Percentiles rank a stretch among this genome's conserved stretches.
Conservation (phyloP, 2,888 invertebrate genomes). For the Pseudococcus viburni region DNA sequence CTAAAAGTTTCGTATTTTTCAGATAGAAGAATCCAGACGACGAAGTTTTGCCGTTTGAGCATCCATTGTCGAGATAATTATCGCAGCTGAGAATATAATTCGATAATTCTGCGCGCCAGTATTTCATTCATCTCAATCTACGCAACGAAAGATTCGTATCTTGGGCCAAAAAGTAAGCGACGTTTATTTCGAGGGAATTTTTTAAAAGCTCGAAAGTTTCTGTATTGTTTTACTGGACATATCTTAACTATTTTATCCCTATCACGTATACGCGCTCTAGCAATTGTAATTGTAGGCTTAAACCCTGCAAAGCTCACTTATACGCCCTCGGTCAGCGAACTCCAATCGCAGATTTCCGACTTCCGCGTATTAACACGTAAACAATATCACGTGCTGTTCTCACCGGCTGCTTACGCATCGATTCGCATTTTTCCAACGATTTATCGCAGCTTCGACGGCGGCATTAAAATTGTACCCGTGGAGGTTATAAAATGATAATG, state of each 20-base stretch:
- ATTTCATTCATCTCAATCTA: not conserved
- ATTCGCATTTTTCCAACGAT: not conserved
- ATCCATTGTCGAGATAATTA: constrained; percentile 18
- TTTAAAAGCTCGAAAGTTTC: not conserved
- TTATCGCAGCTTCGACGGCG: constrained; percentile 15
- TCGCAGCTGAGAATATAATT: not conserved
- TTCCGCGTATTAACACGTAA: not conserved
- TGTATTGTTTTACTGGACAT: not conserved
- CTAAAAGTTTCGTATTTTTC: not conserved
- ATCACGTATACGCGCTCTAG: not conserved
- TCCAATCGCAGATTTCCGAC: not conserved
- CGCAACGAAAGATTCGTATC: not conserved
- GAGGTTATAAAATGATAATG: constrained; percentile 37
- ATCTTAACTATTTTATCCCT: not conserved
- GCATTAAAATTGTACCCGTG: constrained; percentile 22
- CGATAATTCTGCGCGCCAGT: not conserved
- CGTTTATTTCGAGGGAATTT: not conserved
- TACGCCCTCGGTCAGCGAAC: not conserved
- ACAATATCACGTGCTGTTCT: not conserved
- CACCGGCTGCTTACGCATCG: not conserved
- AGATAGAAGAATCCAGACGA: not conserved
- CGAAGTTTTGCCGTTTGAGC: not conserved
- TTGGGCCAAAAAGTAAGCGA: not conserved
- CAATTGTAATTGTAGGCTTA: not conserved
- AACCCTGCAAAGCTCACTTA: not conserved